Evolutionary conservation across 2,797 vertebrate species (phyloP), one percentile per base, ranked within the genome.

Genomic region (Ataeniobius toweri): DNA sequence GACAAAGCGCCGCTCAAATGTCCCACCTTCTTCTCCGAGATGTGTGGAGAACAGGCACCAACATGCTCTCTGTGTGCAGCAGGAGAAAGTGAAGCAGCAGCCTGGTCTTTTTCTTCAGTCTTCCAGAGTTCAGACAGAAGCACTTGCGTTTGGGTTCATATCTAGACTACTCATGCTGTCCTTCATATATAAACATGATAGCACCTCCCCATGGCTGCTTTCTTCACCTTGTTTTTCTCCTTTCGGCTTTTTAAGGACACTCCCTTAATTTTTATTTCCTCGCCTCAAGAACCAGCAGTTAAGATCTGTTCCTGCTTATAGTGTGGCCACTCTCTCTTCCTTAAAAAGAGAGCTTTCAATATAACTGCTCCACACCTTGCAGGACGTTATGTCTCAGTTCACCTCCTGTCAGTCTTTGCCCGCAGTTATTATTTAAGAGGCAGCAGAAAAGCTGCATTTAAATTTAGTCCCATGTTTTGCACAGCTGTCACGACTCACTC

Each of bases 11-110:
- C 14, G 51, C 41, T 44, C 6, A n/a, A 69, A 59, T 65, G 2
- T 36, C n/a, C n/a, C 3, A 44, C 5, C 82, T 90, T 85, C 83
- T 90, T 28, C 77, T 80, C 86, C 80, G 91, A 89, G 85, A 83
- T 90, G 82, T 59, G 80, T 73, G 73, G 39, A 44, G 63, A 48
- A 65, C 74, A 75, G 18, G 74, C 77, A 79, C 71, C 56, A 36
- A 73, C 91, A 91, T 93, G 87, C 80, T 88, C 68, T 75, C 20
- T 36, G 10, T 8, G 51, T 55, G 18, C 48, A 68, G 59, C 28
- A 26, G 78, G 51, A 69, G 76, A 71, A 5, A n/a, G 26, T 39
- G 16, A 28, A 31, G 41, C 5, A 48, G 4, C 73, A 46, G 16
- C 50, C 65, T 55, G 73, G 0, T 72, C 44, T 20, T 53, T 8